Conservation (phyloP, 2,113 vertebrate species). For the Meleagris gallopavo region DNA sequence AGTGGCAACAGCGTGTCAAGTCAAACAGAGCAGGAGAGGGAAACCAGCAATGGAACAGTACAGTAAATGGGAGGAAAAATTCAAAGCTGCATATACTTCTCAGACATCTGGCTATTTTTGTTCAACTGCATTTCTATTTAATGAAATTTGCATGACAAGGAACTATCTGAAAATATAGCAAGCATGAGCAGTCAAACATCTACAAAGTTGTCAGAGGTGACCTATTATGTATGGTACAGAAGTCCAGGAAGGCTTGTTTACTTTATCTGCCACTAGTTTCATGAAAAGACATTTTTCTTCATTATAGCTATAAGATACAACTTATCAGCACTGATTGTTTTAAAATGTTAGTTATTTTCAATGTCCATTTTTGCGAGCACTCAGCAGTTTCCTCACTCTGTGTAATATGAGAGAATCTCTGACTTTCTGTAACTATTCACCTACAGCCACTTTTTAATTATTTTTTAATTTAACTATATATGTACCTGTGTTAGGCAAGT, state of each 20-base stretch:
- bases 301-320: background rate
- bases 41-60: background rate
- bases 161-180: background rate
- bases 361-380: background rate
- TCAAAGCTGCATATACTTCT: background rate
- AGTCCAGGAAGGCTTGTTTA: background rate
- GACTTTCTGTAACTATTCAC: background rate
- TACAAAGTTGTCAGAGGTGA: background rate
- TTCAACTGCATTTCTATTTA: background rate
- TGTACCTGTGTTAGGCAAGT: background rate
- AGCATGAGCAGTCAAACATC: background rate
- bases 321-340: background rate
- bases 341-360: background rate
- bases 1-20: fast-evolving
- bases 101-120: background rate
- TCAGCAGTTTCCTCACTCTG: background rate
- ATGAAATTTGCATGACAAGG: background rate
- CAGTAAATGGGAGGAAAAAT: background rate
- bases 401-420: background rate
- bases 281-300: background rate
- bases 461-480: background rate
- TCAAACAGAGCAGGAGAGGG: background rate
- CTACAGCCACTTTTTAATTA: background rate
- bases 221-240: background rate
- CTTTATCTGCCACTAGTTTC: background rate